Base-by-base conservation (phyloP, 2,113 vertebrate species). In the Nothoprocta pentlandii region DNA sequence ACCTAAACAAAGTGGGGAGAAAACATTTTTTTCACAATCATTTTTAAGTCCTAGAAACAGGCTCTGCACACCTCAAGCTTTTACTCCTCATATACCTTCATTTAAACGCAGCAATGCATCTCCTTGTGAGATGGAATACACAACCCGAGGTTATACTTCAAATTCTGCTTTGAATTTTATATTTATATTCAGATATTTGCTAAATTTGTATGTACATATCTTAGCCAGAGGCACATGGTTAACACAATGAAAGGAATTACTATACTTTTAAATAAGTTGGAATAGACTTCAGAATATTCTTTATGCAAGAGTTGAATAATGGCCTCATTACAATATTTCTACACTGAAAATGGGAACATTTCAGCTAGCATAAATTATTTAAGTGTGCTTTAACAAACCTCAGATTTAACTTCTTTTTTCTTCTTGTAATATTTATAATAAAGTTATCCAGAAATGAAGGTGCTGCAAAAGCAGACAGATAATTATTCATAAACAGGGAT, bases 1-100 rank as follows among this genome's bases (percentile, higher is more conserved):
- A 99, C 98, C 99, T 99, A 92, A 32, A 94, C 87, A 82, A 69
- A 76, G 95, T 15, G 6, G 17, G 42, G 87, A 53, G 61, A 58
- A 62, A 89, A 3, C 9, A 9, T 34, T 32, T 73, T 46, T 68
- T 68, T 42, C 28, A 69, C 54, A 66, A 30, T 7, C 12, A 74
- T 23, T 20, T 28, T 28, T 30, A 67, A 78, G 58, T 21, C 34
- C 56, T 47, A 36, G 25, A 47, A 91, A 77, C 3, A 1, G 8
- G 30, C 56, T 34, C 3, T 5, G 8, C 0, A 9, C 10, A 9
- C 10, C 41, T 34, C 16, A n/a, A 41, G 34, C 7, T 81, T 79
- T 59, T 41, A 22, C 63, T 80, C 9, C 47, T 75, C 20, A 6
- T 20, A 3, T 23, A 5, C 44, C 70, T 47, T 76, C 7, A 5